Conservation (phyloP, 1,140 invertebrate genomes). For the Pogonus chalceus region DNA sequence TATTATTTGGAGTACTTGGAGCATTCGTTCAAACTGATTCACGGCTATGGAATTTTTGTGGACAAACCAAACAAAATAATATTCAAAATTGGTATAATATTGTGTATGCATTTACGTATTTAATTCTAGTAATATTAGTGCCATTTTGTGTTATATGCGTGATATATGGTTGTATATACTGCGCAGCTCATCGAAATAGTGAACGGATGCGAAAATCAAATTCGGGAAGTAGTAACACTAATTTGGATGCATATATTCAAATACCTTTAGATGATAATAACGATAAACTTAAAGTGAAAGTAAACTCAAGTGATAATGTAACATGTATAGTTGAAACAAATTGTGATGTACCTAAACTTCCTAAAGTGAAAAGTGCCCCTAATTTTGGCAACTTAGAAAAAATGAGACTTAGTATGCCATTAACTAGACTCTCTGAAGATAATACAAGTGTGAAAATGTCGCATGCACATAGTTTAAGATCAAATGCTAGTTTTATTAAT, state of each 20-base stretch:
- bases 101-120: slow-evolving; percentile 39
- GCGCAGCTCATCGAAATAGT: slow-evolving; percentile 57
- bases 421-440: not conserved
- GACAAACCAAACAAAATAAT: slow-evolving; percentile 30
- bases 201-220: slow-evolving; percentile 49
- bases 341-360: slow-evolving; percentile 12
- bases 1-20: slow-evolving; percentile 40
- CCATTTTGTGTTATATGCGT: slow-evolving; percentile 57
- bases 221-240: slow-evolving; percentile 18
- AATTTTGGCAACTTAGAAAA: slow-evolving; percentile 23
- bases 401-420: slow-evolving; percentile 8
- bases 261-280: slow-evolving; percentile 3
- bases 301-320: slow-evolving; percentile 6
- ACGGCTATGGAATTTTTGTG: slow-evolving; percentile 42
- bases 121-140: slow-evolving; percentile 49
- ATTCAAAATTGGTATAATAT: slow-evolving; percentile 18
- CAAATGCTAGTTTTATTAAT: slow-evolving; percentile 49
- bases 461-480: slow-evolving; percentile 33
- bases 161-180: slow-evolving; percentile 62
- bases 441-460: slow-evolving; percentile 17
- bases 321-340: not conserved
- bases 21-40: slow-evolving; percentile 31
- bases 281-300: not conserved
- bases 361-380: slow-evolving; percentile 29
- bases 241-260: slow-evolving; percentile 15